Evolutionary conservation across 2,113 vertebrate species (phyloP).

Genomic region (Dipodomys spectabilis): DNA sequence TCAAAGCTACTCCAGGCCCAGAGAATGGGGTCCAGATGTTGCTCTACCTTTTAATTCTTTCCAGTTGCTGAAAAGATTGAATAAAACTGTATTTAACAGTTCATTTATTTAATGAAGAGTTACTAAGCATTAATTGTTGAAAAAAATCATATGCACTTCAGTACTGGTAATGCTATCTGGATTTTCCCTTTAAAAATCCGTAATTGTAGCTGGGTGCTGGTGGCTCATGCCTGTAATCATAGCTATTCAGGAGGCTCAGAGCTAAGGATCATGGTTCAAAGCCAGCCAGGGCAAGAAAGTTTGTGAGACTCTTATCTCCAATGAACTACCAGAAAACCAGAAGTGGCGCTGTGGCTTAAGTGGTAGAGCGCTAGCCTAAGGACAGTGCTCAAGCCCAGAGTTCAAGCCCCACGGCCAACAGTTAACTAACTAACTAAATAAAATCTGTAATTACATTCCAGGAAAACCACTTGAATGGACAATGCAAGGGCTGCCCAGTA

Average conservation of each 20-base stretch:
- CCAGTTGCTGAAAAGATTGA: conserved; percentile 34
- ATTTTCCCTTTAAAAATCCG: neutral
- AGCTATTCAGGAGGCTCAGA: no score
- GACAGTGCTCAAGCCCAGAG: no score
- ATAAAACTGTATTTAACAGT: conserved; percentile 42
- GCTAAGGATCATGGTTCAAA: no score
- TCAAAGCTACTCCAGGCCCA: neutral
- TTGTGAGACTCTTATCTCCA: no score
- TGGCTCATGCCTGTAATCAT: no score
- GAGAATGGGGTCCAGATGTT: conserved; percentile 32
- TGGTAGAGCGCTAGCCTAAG: no score
- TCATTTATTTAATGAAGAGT: conserved; percentile 61
- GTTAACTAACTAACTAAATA: no score
- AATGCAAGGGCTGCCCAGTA: neutral
- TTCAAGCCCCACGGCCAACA: no score
- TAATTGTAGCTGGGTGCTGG: neutral
- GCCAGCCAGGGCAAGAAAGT: no score
- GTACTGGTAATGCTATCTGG: neutral
- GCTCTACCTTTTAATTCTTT: neutral
- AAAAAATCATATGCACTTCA: neutral
- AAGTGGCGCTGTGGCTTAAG: no score
- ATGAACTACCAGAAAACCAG: no score
- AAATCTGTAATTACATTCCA: neutral
- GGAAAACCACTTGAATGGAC: neutral
- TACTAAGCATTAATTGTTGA: conserved; percentile 45